phyloP scores from a whole-genome alignment of 2,113 vertebrate species.

The Catagonus wagneri region DNA sequence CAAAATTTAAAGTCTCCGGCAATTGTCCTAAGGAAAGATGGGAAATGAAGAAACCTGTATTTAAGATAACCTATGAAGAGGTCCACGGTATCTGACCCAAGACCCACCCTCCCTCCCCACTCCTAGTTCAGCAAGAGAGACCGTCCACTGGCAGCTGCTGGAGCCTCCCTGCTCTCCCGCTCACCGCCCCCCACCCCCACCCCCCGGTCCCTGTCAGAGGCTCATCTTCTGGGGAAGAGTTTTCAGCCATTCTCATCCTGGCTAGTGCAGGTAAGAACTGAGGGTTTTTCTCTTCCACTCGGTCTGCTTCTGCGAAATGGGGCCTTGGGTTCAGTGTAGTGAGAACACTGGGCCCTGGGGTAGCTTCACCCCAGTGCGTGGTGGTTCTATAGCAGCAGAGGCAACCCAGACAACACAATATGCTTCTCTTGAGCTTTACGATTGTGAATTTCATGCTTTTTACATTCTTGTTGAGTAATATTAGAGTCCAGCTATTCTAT shows the following conservation, averaged over 20 bases:
- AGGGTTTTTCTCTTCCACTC: neutral
- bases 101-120: neutral
- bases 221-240: neutral
- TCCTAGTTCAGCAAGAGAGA: neutral
- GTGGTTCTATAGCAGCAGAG: neutral
- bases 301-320: neutral
- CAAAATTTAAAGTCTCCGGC: neutral
- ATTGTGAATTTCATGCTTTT: neutral
- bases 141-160: neutral
- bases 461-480: neutral
- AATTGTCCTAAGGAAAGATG: neutral
- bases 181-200: rapidly evolving
- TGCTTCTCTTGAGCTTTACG: neutral
- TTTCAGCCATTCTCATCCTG: neutral
- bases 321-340: rapidly evolving
- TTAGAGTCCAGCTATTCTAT: neutral
- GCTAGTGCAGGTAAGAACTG: neutral
- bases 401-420: neutral
- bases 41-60: neutral
- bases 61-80: neutral
- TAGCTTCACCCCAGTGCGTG: too few species aligned
- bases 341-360: rapidly evolving
- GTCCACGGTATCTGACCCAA: neutral
- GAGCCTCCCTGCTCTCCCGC: rapidly evolving
- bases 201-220: neutral